phyloP scores from a whole-genome alignment of 2,888 invertebrate species.

The Trissonchulus latispiculum region DNA sequence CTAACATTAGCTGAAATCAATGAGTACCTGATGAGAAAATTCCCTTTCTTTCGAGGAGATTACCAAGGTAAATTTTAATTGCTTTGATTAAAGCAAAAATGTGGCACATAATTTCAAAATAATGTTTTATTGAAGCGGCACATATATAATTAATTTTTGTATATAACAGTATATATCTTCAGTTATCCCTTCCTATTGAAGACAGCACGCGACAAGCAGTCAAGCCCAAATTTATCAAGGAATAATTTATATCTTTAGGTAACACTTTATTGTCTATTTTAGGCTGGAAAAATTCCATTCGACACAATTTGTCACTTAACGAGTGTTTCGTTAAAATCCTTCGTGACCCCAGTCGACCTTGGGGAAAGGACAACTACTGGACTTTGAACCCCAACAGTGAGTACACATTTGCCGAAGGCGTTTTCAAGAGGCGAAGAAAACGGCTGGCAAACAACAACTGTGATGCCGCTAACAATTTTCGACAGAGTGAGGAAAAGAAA shows the following conservation, averaged over 20 bases:
- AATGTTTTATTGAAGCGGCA: too few species aligned
- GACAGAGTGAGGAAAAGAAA: too few species aligned
- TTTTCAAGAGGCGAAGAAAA: conserved; percentile 18
- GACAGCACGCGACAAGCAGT: too few species aligned
- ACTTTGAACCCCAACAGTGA: conserved; percentile 22
- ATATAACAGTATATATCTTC: too few species aligned
- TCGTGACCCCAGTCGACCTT: conserved; percentile 21
- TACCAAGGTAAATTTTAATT: conserved; percentile 59
- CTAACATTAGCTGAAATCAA: conserved; percentile 92
- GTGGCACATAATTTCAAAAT: too few species aligned
- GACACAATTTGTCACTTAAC: conserved; percentile 22
- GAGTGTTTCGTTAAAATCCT: conserved; percentile 23
- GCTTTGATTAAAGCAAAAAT: too few species aligned
- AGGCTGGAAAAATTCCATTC: conserved; percentile 23
- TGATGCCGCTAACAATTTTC: too few species aligned
- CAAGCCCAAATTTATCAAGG: too few species aligned
- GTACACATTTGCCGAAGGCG: conserved; percentile 23
- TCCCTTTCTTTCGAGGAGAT: conserved; percentile 65
- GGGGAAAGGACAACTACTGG: conserved; percentile 25
- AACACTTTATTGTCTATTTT: background rate
- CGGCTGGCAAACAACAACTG: too few species aligned
- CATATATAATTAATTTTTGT: too few species aligned
- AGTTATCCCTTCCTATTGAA: too few species aligned
- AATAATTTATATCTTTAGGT: too few species aligned
- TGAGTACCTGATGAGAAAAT: conserved; percentile 94